Conservation (phyloP, 2,888 invertebrate genomes). For the Plagodis dolabraria region DNA sequence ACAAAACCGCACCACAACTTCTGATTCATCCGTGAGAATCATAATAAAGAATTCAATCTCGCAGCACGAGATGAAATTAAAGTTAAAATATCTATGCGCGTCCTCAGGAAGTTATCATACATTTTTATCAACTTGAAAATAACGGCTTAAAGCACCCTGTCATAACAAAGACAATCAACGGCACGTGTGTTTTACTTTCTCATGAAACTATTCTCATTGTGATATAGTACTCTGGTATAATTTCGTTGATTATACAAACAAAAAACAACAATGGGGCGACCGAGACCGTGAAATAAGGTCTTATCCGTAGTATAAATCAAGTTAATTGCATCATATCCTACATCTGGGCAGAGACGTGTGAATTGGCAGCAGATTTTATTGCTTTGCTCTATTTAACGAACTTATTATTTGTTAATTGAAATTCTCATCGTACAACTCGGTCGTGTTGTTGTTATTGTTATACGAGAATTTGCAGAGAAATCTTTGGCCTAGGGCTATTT, state of each 20-base stretch:
- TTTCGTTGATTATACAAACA: constrained; percentile 21
- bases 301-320: constrained; percentile 57
- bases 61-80: neutral
- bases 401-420: constrained; percentile 14
- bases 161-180: neutral
- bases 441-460: neutral
- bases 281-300: constrained; percentile 58
- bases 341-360: constrained; percentile 54
- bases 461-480: no score
- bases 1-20: no score
- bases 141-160: neutral
- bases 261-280: constrained; percentile 37
- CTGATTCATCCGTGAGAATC: neutral
- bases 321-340: constrained; percentile 52
- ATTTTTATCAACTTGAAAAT: neutral
- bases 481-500: no score
- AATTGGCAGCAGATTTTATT: constrained; percentile 43
- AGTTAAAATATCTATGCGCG: constrained; percentile 8
- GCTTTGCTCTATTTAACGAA: constrained; percentile 35
- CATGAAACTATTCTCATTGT: neutral
- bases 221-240: neutral
- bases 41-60: neutral
- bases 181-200: neutral
- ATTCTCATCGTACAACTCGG: constrained; percentile 20
- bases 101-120: constrained; percentile 8